A percentile compares a stretch with the other conserved stretches of the same genome.
phyloP scores from a whole-genome alignment of 2,797 vertebrate genomes.

The Enteromius argenteus region DNA sequence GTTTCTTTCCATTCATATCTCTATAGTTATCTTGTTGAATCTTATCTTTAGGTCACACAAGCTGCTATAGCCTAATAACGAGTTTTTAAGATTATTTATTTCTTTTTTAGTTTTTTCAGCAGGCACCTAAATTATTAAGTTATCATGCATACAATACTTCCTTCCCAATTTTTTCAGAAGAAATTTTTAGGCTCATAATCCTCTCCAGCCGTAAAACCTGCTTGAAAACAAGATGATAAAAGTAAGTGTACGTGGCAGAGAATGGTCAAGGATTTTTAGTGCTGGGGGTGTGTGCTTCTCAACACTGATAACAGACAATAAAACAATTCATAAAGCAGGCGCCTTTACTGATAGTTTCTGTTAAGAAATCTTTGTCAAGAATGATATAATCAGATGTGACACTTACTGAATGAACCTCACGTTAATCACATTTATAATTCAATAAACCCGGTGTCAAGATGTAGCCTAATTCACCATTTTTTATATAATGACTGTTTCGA shows the following conservation, averaged over 20 bases:
- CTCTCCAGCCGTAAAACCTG: constrained; percentile 56
- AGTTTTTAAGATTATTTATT: background rate
- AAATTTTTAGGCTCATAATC: constrained; percentile 42
- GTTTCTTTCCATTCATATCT: constrained; percentile 48
- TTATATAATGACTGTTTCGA: background rate
- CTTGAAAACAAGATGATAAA: constrained; percentile 59
- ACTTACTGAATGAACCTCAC: constrained; percentile 40
- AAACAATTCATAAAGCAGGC: constrained; percentile 69
- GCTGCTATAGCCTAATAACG: too few species aligned
- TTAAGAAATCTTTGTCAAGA: constrained; percentile 30
- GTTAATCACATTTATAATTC: constrained; percentile 7
- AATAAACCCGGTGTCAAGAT: background rate
- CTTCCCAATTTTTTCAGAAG: background rate
- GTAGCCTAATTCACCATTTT: background rate
- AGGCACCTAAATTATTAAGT: background rate
- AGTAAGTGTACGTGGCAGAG: constrained; percentile 77
- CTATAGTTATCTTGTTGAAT: background rate
- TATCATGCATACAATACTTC: background rate
- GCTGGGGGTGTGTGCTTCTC: constrained; percentile 62
- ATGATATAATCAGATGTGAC: constrained; percentile 30
- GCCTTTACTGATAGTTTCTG: constrained; percentile 42
- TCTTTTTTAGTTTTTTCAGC: background rate
- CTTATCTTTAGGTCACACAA: background rate
- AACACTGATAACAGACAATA: constrained; percentile 77
- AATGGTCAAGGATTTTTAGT: constrained; percentile 69